These are phyloP conservation scores for Nannoperca obscura DNA, from an alignment of 2,797 vertebrate species.

Conservation along the genomic window DNA sequence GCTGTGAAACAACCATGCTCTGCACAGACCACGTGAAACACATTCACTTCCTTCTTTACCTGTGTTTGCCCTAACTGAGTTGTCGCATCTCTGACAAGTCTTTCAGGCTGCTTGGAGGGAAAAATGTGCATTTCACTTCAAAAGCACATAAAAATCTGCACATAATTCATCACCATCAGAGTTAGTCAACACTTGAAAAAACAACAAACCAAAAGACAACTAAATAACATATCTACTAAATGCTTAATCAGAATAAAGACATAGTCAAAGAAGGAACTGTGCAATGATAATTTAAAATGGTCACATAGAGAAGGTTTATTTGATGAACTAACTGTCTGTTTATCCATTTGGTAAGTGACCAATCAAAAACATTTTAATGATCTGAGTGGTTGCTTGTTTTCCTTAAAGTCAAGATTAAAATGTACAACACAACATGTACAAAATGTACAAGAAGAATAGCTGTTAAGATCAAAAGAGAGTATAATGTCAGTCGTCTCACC, in stretches of 20 bases:
- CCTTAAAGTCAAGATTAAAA: background rate
- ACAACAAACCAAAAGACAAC: background rate
- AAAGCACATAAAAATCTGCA: background rate
- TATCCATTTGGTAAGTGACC: no score
- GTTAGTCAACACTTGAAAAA: background rate
- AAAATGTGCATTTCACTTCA: slow-evolving; percentile 24
- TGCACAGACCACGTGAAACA: slow-evolving; percentile 23
- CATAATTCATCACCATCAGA: background rate
- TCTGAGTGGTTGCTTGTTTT: background rate
- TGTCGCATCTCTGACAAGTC: slow-evolving; percentile 56
- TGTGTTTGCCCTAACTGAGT: slow-evolving; percentile 65
- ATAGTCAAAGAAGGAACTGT: background rate
- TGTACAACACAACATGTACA: background rate
- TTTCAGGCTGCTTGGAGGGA: slow-evolving; percentile 55
- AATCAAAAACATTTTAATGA: no score
- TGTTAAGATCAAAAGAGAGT: background rate
- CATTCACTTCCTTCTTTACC: slow-evolving; percentile 58
- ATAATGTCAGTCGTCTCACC: slow-evolving; percentile 81
- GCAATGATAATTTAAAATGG: no score
- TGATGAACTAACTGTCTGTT: no score
- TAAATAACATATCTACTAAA: no score
- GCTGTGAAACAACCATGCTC: slow-evolving; percentile 13
- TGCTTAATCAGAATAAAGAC: background rate
- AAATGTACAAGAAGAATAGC: background rate
- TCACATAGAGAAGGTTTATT: no score